phyloP scores from a whole-genome alignment of 2,888 invertebrate genomes.

The Drosophila demipolita region DNA sequence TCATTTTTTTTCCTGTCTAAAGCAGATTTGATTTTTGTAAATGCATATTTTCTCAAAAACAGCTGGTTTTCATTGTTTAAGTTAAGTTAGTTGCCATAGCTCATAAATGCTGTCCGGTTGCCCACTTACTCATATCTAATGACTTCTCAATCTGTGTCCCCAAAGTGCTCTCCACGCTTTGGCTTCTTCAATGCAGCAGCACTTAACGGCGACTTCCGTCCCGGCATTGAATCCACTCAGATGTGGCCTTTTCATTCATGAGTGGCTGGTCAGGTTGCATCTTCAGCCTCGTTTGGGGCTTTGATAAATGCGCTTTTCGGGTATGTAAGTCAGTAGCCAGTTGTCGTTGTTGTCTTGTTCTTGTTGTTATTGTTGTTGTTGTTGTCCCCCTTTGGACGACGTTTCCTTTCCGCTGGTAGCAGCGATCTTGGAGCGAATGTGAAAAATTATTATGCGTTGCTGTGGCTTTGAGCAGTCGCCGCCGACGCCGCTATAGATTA shows the following conservation, averaged over 20 bases:
- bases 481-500: constrained; percentile 79
- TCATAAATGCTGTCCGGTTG: constrained; percentile 66
- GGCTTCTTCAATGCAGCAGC: constrained; percentile 42
- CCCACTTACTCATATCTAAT: constrained; percentile 69
- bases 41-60: constrained; percentile 1
- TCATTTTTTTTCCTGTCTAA: neutral
- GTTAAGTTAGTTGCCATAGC: constrained; percentile 48
- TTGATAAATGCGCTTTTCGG: constrained; percentile 81
- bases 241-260: constrained; percentile 66
- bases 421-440: constrained; percentile 63
- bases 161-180: constrained; percentile 54
- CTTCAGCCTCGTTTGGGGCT: constrained; percentile 60
- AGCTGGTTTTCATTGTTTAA: constrained; percentile 6
- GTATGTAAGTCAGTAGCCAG: constrained; percentile 81
- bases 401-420: constrained; percentile 16
- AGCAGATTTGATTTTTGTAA: neutral
- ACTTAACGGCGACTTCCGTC: constrained; percentile 59
- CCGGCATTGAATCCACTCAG: constrained; percentile 23
- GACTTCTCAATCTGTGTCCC: constrained; percentile 81
- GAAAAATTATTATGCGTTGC: constrained; percentile 82
- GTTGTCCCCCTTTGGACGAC: constrained; percentile 11
- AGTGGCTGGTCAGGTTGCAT: constrained; percentile 30
- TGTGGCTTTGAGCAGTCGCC: constrained; percentile 76
- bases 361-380: constrained; percentile 12
- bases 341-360: constrained; percentile 45